A percentile compares a stretch with the other conserved stretches of the same genome.
Conservation (phyloP, 2,888 invertebrate genomes). For the Lepas anatifera region DNA sequence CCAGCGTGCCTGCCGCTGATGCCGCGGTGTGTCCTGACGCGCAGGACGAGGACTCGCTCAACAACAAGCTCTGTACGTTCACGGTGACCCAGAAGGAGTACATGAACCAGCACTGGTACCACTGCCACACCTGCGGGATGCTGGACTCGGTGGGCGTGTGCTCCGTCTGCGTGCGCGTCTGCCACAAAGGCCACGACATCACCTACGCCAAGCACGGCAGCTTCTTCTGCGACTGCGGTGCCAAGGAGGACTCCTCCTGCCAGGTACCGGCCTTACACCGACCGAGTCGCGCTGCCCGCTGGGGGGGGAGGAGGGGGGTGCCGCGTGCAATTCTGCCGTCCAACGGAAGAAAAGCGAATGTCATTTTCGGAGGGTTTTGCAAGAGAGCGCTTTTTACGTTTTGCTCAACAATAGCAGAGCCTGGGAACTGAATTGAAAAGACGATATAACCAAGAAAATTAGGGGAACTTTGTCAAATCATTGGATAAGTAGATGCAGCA, state of each 20-base stretch:
- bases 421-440: no score
- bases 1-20: conserved; percentile 11
- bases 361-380: no score
- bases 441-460: no score
- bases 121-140: conserved; percentile 98
- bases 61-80: conserved; percentile 88
- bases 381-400: no score
- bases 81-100: conserved; percentile 88
- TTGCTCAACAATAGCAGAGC: no score
- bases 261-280: no score
- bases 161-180: conserved; percentile 91
- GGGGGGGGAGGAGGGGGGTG: no score
- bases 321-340: no score
- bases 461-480: no score
- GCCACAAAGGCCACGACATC: conserved; percentile 91
- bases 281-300: no score
- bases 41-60: conserved; percentile 73
- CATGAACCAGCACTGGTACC: conserved; percentile 74
- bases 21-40: conserved; percentile 17
- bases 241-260: conserved; percentile 76
- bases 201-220: conserved; percentile 96
- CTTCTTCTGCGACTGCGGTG: conserved; percentile 99
- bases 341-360: no score
- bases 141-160: conserved; percentile 96
- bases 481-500: no score